Percentiles rank a stretch among this genome's conserved stretches.
Evolutionary conservation across 1,140 invertebrate genomes (phyloP).

Genomic region (silkworm (Bombyx mori)): DNA sequence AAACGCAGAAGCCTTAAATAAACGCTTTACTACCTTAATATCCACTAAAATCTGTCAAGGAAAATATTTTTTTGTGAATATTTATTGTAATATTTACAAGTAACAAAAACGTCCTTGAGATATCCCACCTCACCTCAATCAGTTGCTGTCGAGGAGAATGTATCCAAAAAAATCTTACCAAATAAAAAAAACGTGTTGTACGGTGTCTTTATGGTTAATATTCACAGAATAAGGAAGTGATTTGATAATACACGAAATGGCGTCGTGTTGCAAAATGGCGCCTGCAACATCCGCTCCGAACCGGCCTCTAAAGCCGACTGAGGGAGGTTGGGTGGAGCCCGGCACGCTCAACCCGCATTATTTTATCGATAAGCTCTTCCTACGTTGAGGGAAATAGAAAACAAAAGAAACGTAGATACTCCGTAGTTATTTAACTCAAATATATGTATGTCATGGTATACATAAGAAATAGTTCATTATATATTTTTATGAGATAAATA

Average conservation of each 20-base stretch:
- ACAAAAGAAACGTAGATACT: constrained; percentile 3
- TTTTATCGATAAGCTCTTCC: constrained; percentile 21
- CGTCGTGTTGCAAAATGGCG: constrained; percentile 40
- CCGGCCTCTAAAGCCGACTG: constrained; percentile 41
- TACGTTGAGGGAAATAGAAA: constrained; percentile 3
- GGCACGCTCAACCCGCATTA: constrained; percentile 5
- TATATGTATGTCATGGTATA: neutral
- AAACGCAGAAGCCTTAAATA: neutral
- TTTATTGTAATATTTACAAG: neutral
- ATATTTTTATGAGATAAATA: neutral
- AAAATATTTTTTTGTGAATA: too few species aligned
- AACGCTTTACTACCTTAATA: too few species aligned
- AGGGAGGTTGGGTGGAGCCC: constrained; percentile 34
- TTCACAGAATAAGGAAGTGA: constrained; percentile 22
- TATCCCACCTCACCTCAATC: neutral
- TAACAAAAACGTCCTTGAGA: constrained; percentile 3
- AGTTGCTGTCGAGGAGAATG: neutral
- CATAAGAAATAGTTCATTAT: neutral
- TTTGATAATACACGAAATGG: constrained; percentile 28
- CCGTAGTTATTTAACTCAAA: neutral
- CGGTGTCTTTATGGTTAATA: neutral
- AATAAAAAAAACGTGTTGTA: neutral
- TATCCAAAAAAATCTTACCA: neutral
- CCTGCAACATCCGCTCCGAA: constrained; percentile 30
- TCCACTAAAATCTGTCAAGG: too few species aligned